Evolutionary conservation across 2,888 invertebrate genomes (phyloP), one percentile per base, ranked within the genome.

Genomic region (Sturmia bella): DNA sequence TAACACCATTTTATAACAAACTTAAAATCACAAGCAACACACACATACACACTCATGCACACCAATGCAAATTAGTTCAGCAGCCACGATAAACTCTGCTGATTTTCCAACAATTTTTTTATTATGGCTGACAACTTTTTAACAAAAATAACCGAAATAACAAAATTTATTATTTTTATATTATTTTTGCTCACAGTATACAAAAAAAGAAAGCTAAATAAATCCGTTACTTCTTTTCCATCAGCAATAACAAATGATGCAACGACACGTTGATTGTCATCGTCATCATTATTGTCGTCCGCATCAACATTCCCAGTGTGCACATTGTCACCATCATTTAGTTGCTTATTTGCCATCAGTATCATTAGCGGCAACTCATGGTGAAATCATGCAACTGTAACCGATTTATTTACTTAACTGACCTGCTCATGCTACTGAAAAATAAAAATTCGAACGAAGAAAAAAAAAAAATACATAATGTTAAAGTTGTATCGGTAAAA

Each of bases 381-480:
- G 54, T 78, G 54, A 59, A 74, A 56, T 80, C 80, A 63, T 81
- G 68, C 52, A 68, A 81, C 70, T 82, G 78, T 78, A 78, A 82
- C 50, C 66, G 74, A 57, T 78, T 69, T 75, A 57, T 72, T 75
- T 74, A 77, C 68, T 70, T 78, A 78, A 78, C 69, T 82, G 82
- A 82, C 78, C 78, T 78, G 70, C 61, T 48, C 59, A 54, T 57
- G 45, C n/a, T 21, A 57, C 45, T 45, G 45, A 45, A 69, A 57
- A 77, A 15, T 41, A 61, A 61, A 61, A 75, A 41, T 52, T 17
- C 0, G n/a, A 1, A 37, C n/a, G n/a, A 39, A 56, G 24, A 57
- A 64, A 32, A 32, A 32, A 9, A 6, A 27, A 27, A 27, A 27
- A 32, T 9, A 9, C 5, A 32, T 1, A 32, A 32, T 7, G 32